Evolutionary conservation across 1,140 invertebrate species (phyloP), one percentile per base, ranked within the genome.

Genomic region (Medauroidea extradentata): DNA sequence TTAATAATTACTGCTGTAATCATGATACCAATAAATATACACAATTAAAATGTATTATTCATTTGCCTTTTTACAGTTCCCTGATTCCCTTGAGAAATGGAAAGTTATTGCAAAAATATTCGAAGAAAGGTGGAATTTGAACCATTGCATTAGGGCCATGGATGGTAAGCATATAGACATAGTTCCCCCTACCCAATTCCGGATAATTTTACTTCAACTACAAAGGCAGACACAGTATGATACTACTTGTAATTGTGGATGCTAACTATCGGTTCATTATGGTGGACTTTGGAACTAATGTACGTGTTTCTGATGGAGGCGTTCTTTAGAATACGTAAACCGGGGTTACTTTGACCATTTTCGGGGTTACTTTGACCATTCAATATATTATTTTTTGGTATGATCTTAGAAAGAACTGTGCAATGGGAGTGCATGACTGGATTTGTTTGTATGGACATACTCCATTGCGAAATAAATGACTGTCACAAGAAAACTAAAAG

Each of bases 131-230:
- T 74, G 69, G 69, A 64, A 70, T 43, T 69, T 72, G 49, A 70
- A 71, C 1, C 57, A 71, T 53, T 70, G 67, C 44, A n/a, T 67
- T 19, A 69, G 70, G 14, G 65, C 66, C 13, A 61, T 73, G 16
- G 71, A 74, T 61, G 70, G 70, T 5, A 71, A 69, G 46, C 69
- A 73, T 48, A 59, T 67, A 1, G 63, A 58, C 54, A 69, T 77
- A 53, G 64, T 69, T 58, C 43, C 57, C 44, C 72, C 73, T 46
- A 59, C 58, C 49, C 61, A 71, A 46, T 62, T 62, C 67, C 71
- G 71, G 43, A 73, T 71, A n/a, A n/a, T 41, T 64, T 53, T 75
- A 67, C 61, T 74, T 63, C 52, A 75, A 77, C 67, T 79, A 78
- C 61, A 78, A 78, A 67, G 67, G 66, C 16, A 63, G 29, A 34